Percentiles rank a stretch among this genome's conserved stretches.
These are phyloP conservation scores for Sicus ferrugineus DNA, from an alignment of 2,888 invertebrate genomes.

Conservation along the genomic window DNA sequence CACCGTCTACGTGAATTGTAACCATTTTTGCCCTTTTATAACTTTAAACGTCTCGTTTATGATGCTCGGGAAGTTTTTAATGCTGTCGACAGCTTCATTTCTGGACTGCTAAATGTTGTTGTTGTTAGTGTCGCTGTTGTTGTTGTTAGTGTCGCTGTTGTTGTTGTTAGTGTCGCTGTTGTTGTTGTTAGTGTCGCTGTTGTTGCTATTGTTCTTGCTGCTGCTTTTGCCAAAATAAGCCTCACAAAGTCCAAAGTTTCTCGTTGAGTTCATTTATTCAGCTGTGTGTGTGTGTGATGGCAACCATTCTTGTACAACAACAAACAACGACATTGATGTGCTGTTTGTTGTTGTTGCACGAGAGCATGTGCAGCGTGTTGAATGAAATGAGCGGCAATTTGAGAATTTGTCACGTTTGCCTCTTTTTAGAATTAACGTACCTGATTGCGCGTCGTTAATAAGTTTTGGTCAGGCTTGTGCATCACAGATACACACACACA, in stretches of 20 bases:
- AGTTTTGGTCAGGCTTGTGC: too few relatives aligned
- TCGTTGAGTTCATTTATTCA: conserved; percentile 2
- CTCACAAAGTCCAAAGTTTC: not conserved
- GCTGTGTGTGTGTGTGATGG: not conserved
- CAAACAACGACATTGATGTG: conserved; percentile 23
- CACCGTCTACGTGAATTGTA: too few relatives aligned
- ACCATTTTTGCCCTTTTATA: conserved; percentile 27
- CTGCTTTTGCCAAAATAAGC: not conserved
- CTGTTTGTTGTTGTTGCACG: conserved; percentile 6
- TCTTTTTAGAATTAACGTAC: conserved; percentile 57
- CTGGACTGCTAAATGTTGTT: conserved; percentile 1
- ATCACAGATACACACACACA: too few relatives aligned
- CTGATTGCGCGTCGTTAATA: too few relatives aligned
- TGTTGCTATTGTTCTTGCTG: not conserved
- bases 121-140: conserved; percentile 1
- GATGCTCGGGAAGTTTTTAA: not conserved
- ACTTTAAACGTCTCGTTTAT: conserved; percentile 14
- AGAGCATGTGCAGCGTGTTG: conserved; percentile 19
- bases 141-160: not conserved
- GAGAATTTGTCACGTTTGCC: conserved; percentile 62
- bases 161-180: not conserved
- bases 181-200: not conserved
- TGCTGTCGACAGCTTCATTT: conserved; percentile 1
- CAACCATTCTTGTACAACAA: not conserved
- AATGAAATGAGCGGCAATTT: conserved; percentile 39